phyloP scores from a whole-genome alignment of 2,113 vertebrate genomes.

The Grammomys dolichurus region DNA sequence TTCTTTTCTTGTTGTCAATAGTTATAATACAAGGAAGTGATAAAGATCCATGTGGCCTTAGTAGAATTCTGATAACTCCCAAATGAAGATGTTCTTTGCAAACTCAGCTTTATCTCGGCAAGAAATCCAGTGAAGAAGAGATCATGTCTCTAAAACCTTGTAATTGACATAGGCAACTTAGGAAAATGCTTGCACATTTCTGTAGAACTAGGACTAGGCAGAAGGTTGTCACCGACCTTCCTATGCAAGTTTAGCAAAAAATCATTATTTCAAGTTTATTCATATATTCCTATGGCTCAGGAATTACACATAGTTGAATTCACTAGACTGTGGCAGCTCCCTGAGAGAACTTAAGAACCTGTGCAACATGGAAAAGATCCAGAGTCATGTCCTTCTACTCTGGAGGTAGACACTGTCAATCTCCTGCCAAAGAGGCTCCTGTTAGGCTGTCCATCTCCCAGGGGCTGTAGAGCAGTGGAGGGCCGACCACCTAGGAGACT shows the following conservation, averaged over 20 bases:
- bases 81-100: not conserved
- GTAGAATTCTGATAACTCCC: not conserved
- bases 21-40: not conserved
- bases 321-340: not conserved
- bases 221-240: not conserved
- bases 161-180: not conserved
- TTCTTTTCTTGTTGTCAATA: not conserved
- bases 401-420: not conserved
- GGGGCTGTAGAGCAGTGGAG: not conserved
- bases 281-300: not conserved
- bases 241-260: not conserved
- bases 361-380: not conserved
- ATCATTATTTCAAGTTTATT: conserved; percentile 41
- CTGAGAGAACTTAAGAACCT: not conserved
- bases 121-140: not conserved
- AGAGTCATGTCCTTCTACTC: not conserved
- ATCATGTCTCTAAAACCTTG: not conserved
- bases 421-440: not conserved
- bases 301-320: not conserved
- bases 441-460: not conserved
- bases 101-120: not conserved
- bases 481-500: not conserved
- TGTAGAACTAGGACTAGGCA: not conserved
- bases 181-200: not conserved
- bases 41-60: not conserved